phyloP scores from a whole-genome alignment of 2,797 vertebrate genomes.

The Gorsachius magnificus region DNA sequence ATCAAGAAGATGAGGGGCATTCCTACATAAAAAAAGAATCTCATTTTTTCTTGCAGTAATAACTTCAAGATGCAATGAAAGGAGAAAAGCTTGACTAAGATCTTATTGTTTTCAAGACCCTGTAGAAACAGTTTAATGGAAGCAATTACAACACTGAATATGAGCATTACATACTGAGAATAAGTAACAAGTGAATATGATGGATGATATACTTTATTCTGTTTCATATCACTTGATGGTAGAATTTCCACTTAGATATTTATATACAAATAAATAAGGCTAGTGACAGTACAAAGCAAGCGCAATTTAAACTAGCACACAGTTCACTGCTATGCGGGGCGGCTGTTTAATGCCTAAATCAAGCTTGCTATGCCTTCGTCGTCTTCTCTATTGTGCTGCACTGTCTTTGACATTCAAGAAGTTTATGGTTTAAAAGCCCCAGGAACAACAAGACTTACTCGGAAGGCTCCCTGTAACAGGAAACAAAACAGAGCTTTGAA shows the following conservation, averaged over 20 bases:
- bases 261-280: constrained; percentile 51
- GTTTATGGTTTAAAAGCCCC: constrained; percentile 52
- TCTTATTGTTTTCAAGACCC: constrained; percentile 52
- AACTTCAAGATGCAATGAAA: constrained; percentile 56
- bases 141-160: constrained; percentile 51
- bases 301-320: constrained; percentile 13
- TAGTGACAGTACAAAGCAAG: neutral
- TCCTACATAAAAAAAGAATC: constrained; percentile 39
- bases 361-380: neutral
- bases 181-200: constrained; percentile 58
- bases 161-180: constrained; percentile 22
- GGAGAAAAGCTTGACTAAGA: constrained; percentile 52
- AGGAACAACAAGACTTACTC: constrained; percentile 36
- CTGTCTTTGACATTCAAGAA: constrained; percentile 40
- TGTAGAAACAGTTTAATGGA: constrained; percentile 52
- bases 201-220: constrained; percentile 29
- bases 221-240: constrained; percentile 8
- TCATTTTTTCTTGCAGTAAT: constrained; percentile 50
- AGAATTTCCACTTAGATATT: constrained; percentile 43
- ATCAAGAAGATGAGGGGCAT: constrained; percentile 55
- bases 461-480: constrained; percentile 45
- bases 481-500: constrained; percentile 39
- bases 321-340: neutral
- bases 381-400: constrained; percentile 8
- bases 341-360: constrained; percentile 27